These are phyloP conservation scores for Nasua narica DNA, from an alignment of 2,797 vertebrate genomes.

Conservation along the genomic window DNA sequence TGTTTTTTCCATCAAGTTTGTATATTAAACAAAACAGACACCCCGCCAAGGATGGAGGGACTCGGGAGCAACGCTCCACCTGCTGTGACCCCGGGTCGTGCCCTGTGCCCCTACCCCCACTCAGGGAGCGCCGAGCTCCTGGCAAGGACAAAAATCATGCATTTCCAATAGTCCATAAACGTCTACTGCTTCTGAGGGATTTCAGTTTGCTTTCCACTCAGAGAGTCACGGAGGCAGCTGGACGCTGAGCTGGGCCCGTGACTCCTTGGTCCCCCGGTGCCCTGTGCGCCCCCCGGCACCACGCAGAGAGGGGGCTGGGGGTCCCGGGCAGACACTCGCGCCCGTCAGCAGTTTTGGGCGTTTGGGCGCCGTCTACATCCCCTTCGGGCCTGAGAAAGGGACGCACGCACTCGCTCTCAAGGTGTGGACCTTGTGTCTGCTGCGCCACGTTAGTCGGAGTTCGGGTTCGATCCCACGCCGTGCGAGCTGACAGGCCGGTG, in stretches of 20 bases:
- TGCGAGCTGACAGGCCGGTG: not conserved
- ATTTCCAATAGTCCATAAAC: too few relatives aligned
- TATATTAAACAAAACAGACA: not conserved
- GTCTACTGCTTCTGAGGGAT: not conserved
- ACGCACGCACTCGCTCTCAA: not conserved
- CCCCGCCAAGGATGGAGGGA: not conserved
- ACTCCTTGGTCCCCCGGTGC: rapidly evolving
- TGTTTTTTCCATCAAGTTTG: not conserved
- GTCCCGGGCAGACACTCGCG: not conserved
- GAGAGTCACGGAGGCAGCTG: not conserved
- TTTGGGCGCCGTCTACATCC: not conserved
- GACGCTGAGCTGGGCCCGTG: not conserved
- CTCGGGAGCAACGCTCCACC: not conserved
- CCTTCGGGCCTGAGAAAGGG: not conserved
- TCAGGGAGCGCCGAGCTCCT: not conserved
- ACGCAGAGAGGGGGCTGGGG: not conserved
- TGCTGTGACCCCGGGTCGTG: rapidly evolving
- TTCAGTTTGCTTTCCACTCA: not conserved
- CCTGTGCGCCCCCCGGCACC: not conserved
- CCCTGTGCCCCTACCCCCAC: rapidly evolving
- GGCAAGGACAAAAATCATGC: not conserved
- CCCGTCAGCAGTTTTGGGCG: not conserved
- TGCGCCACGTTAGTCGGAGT: rapidly evolving
- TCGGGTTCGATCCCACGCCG: too few relatives aligned
- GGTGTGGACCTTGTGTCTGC: rapidly evolving